Percentiles rank a stretch among this genome's conserved stretches.
Conservation (phyloP, 2,797 vertebrate genomes). For the Masticophis lateralis region DNA sequence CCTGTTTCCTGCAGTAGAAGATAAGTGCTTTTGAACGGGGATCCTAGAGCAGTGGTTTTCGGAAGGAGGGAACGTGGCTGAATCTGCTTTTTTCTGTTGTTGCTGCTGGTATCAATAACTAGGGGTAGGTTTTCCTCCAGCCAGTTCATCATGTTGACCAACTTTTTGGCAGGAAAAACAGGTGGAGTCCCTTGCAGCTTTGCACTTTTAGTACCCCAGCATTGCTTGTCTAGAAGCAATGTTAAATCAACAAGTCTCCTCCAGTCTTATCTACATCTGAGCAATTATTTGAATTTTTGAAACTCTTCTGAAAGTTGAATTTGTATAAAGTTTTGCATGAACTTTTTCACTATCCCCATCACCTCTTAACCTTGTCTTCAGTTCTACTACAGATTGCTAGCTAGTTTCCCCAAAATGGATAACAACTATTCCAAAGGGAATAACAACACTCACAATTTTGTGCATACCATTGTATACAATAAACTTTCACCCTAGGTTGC, state of each 20-base stretch:
- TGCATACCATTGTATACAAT: not conserved
- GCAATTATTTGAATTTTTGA: not conserved
- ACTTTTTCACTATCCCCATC: not conserved
- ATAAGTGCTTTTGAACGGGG: not conserved
- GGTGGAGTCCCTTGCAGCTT: not conserved
- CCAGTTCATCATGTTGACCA: not conserved
- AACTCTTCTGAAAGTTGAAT: not conserved
- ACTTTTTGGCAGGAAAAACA: not conserved
- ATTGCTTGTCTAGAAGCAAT: not conserved
- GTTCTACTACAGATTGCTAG: not conserved
- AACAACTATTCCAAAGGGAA: not conserved
- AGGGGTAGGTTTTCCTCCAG: not conserved
- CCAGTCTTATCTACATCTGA: not conserved
- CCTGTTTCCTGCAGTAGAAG: not conserved
- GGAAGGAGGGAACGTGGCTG: not conserved
- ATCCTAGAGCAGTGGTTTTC: not conserved
- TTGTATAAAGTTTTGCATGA: not conserved
- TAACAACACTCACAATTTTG: not conserved
- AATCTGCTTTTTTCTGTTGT: not conserved
- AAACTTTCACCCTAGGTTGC: not conserved
- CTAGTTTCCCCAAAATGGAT: not conserved
- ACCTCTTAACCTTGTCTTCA: not conserved
- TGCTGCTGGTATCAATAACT: not conserved
- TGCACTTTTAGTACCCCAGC: not conserved
- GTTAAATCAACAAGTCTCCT: not conserved